Percentiles rank a stretch among this genome's conserved stretches.
These are phyloP conservation scores for Phrynocephalus vlangalii DNA, from an alignment of 2,797 vertebrate genomes.

Conservation along the genomic window DNA sequence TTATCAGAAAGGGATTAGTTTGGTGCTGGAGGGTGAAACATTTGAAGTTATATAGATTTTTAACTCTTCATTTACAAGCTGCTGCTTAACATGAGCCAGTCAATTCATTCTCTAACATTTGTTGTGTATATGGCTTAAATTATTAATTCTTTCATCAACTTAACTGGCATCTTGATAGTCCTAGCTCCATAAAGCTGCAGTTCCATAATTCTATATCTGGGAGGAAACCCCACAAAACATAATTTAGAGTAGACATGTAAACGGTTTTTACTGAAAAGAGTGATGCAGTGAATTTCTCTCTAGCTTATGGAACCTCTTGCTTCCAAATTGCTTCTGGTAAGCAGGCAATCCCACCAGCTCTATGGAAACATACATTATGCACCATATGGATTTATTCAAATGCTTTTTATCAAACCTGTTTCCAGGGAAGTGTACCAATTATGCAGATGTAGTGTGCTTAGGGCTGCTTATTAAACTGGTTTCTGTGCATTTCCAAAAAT, in stretches of 20 bases:
- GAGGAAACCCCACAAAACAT: background rate
- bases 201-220: too few relatives aligned
- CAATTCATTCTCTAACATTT: background rate
- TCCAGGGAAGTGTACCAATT: constrained; percentile 19
- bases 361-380: constrained; percentile 33
- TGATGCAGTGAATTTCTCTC: background rate
- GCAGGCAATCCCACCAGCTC: background rate
- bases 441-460: constrained; percentile 23
- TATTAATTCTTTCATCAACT: background rate
- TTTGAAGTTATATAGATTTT: constrained; percentile 2
- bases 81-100: background rate
- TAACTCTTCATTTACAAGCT: constrained; percentile 11
- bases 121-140: background rate
- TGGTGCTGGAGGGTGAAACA: background rate
- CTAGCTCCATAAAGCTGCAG: background rate
- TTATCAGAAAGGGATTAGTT: constrained; percentile 8
- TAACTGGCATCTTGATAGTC: background rate
- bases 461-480: constrained; percentile 43
- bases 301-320: background rate
- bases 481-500: constrained; percentile 24
- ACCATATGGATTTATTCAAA: constrained; percentile 22
- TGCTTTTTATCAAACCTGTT: constrained; percentile 21
- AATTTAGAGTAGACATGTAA: background rate
- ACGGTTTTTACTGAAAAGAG: background rate
- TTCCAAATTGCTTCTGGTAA: constrained; percentile 38